Conservation (phyloP, 1,140 invertebrate genomes). For the Melipona quadrifasciata region DNA sequence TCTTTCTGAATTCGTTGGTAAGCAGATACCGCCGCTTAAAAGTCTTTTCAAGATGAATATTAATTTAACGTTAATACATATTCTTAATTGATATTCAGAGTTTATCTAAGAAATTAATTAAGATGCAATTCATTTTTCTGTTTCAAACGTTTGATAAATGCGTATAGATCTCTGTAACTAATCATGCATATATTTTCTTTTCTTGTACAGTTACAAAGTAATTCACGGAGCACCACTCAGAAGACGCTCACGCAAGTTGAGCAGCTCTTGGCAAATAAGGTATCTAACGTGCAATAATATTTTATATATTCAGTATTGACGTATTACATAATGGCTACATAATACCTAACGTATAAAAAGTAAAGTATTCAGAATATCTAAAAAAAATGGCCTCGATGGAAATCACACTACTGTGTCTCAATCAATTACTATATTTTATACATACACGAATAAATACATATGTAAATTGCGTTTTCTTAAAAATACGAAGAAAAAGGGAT, state of each 20-base stretch:
- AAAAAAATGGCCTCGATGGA: not conserved
- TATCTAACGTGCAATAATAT: slow-evolving; percentile 44
- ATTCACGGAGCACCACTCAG: slow-evolving; percentile 63
- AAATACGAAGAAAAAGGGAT: too few species aligned
- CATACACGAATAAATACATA: not conserved
- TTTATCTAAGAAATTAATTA: too few species aligned
- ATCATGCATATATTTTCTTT: not conserved
- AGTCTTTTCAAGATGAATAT: not conserved
- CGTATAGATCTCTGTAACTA: not conserved
- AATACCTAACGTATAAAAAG: not conserved
- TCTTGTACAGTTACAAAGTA: slow-evolving; percentile 70
- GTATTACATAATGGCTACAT: not conserved
- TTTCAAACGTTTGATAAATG: too few species aligned
- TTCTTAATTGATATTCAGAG: not conserved
- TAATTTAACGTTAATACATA: too few species aligned
- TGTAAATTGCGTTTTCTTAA: not conserved
- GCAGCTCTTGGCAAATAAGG: slow-evolving; percentile 77
- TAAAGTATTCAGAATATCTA: not conserved
- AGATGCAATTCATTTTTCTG: too few species aligned
- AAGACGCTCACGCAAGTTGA: slow-evolving; percentile 79
- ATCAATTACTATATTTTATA: not conserved
- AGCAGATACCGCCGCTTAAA: not conserved
- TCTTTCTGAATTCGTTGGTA: slow-evolving; percentile 79
- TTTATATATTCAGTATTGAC: too few species aligned
- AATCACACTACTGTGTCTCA: not conserved